phyloP scores from a whole-genome alignment of 2,888 invertebrate species.

The Acleris sparsana region DNA sequence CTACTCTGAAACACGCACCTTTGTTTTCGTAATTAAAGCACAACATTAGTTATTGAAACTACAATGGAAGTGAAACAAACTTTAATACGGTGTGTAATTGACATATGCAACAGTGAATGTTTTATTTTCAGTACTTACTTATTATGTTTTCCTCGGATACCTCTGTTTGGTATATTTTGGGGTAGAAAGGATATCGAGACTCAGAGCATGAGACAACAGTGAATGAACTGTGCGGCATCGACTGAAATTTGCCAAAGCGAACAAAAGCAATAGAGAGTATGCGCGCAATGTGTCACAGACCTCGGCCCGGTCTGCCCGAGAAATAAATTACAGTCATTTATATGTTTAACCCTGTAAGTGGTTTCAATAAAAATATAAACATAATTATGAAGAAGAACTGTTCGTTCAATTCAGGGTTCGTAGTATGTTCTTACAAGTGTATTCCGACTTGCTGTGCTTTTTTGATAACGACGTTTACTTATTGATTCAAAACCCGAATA shows the following conservation, averaged over 20 bases:
- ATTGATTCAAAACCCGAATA: no score
- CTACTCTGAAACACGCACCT: conserved; percentile 24
- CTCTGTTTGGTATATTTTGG: no score
- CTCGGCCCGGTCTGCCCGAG: conserved; percentile 48
- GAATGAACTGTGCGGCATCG: conserved; percentile 34
- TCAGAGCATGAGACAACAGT: conserved; percentile 26
- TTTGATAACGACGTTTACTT: no score
- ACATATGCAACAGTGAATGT: background rate
- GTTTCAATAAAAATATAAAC: conserved; percentile 27
- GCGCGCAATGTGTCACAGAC: conserved; percentile 49
- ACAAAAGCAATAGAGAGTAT: conserved; percentile 34
- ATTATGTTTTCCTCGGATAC: no score
- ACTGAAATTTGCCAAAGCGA: conserved; percentile 31
- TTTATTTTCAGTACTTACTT: no score
- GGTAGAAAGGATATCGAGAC: no score
- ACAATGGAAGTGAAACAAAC: conserved; percentile 1
- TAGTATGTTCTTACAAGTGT: conserved; percentile 9
- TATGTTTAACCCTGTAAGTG: conserved; percentile 46
- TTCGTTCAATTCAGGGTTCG: conserved; percentile 19
- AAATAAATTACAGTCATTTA: conserved; percentile 67
- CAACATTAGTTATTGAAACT: conserved; percentile 13
- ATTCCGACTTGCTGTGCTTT: no score
- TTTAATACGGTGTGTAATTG: background rate
- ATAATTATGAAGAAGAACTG: conserved; percentile 35
- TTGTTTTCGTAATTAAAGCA: conserved; percentile 31